phyloP scores from a whole-genome alignment of 2,113 vertebrate genomes.

The Hepsetus odoe region DNA sequence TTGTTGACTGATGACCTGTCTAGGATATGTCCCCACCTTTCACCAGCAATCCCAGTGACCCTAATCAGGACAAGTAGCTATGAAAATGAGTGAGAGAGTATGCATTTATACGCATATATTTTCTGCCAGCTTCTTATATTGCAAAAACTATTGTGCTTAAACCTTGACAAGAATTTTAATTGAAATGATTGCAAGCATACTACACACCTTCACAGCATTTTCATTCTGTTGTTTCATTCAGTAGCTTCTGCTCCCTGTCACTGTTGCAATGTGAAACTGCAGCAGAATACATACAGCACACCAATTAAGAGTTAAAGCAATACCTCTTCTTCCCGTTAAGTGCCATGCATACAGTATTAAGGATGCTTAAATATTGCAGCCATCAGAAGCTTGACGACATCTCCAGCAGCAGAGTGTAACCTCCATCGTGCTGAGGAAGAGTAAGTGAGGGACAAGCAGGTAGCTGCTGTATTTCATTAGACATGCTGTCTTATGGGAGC shows the following conservation, averaged over 20 bases:
- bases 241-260: constrained; percentile 62
- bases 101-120: no score
- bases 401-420: constrained; percentile 50
- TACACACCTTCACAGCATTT: constrained; percentile 58
- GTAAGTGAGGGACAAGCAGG: constrained; percentile 68
- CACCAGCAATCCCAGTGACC: no score
- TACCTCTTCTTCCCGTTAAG: constrained; percentile 47
- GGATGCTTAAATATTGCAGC: constrained; percentile 48
- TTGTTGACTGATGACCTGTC: no score
- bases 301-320: constrained; percentile 60
- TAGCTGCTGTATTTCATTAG: constrained; percentile 71
- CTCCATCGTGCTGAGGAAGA: constrained; percentile 42
- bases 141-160: no score
- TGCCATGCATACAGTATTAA: constrained; percentile 50
- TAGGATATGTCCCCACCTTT: no score
- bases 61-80: no score
- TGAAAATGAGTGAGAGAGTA: no score
- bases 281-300: constrained; percentile 59
- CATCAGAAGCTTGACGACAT: constrained; percentile 55
- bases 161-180: neutral
- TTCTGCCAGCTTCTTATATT: no score
- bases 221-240: constrained; percentile 53
- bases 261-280: constrained; percentile 64
- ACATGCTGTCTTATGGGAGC: constrained; percentile 67
- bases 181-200: neutral